Evolutionary conservation across 2,797 vertebrate genomes (phyloP), one percentile per base, ranked within the genome.

Genomic region (Muraenolepis orangiensis): DNA sequence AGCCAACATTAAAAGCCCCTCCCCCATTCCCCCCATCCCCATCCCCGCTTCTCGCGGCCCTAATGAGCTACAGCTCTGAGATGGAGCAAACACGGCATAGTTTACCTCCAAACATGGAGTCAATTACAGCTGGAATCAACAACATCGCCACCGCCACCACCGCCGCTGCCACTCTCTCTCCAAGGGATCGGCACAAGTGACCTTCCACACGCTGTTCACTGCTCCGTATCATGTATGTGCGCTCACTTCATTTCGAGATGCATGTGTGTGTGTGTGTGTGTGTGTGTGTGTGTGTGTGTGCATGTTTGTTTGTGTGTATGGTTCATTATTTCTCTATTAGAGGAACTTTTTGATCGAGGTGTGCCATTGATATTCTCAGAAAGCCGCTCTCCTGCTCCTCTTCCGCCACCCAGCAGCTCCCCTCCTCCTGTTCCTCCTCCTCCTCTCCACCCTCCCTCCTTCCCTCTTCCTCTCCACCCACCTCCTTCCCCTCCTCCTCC

Each of bases 321-420:
- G 66, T 84, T 92, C 80, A 91, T 91, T 93, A 91, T 89, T 85
- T 85, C 78, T 77, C 79, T 31, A 81, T 91, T 90, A 87, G 88
- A 84, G 70, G 72, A 57, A n/a, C 70, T 61, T 70, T 77, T 80
- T 82, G 68, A 36, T 84, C 74, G 82, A 28, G 74, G 70, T 80
- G 77, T 71, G 81, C 29, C 61, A 81, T 82, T 88, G 76, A 84
- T 83, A 81, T 81, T 79, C 61, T 64, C n/a, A 76, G 64, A 77
- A 14, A 20, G 46, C 46, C 18, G 2, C 4, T 20, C 1, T 18
- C 42, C 42, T 12, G 13, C 38, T n/a, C n/a, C n/a, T n/a, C n/a
- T n/a, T n/a, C n/a, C n/a, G n/a, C n/a, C n/a, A n/a, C n/a, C n/a
- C n/a, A n/a, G n/a, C n/a, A n/a, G n/a, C n/a, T n/a, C n/a, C n/a